Conservation (phyloP, 2,888 invertebrate genomes). For the Ctena decussata region DNA sequence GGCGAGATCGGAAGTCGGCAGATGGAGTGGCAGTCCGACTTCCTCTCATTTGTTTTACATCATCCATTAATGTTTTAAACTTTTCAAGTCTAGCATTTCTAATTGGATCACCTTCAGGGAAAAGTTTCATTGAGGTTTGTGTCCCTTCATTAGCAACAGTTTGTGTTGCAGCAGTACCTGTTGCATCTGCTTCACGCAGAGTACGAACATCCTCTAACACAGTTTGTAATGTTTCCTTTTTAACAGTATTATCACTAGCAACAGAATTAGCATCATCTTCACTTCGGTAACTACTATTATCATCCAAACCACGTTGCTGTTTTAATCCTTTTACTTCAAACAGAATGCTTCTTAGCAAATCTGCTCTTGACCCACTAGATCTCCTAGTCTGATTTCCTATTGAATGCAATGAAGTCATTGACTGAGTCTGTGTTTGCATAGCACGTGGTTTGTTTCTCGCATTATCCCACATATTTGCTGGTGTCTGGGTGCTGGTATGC, state of each 20-base stretch:
- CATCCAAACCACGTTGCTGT: constrained; percentile 75
- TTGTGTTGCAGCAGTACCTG: constrained; percentile 75
- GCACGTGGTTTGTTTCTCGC: constrained; percentile 61
- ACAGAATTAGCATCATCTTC: constrained; percentile 72
- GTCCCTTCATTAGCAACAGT: constrained; percentile 78
- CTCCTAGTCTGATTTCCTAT: constrained; percentile 79
- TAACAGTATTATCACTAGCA: constrained; percentile 74
- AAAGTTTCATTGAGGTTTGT: constrained; percentile 77
- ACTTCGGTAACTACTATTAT: constrained; percentile 65
- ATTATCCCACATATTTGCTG: constrained; percentile 62
- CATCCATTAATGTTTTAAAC: constrained; percentile 76
- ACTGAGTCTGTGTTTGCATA: constrained; percentile 77
- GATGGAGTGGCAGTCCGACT: constrained; percentile 64
- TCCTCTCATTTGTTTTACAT: constrained; percentile 74
- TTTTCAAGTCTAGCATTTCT: constrained; percentile 74
- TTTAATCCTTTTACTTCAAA: constrained; percentile 82
- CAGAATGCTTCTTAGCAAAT: constrained; percentile 77
- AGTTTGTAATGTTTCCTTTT: constrained; percentile 73
- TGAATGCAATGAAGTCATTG: constrained; percentile 77
- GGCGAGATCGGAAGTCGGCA: constrained; percentile 59
- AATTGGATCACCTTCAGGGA: constrained; percentile 76
- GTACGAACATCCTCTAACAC: constrained; percentile 76
- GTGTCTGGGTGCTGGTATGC: constrained; percentile 80
- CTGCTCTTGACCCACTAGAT: constrained; percentile 73
- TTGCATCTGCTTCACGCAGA: constrained; percentile 72